Evolutionary conservation across 2,113 vertebrate genomes (phyloP).

Genomic region (Clarias gariepinus): DNA sequence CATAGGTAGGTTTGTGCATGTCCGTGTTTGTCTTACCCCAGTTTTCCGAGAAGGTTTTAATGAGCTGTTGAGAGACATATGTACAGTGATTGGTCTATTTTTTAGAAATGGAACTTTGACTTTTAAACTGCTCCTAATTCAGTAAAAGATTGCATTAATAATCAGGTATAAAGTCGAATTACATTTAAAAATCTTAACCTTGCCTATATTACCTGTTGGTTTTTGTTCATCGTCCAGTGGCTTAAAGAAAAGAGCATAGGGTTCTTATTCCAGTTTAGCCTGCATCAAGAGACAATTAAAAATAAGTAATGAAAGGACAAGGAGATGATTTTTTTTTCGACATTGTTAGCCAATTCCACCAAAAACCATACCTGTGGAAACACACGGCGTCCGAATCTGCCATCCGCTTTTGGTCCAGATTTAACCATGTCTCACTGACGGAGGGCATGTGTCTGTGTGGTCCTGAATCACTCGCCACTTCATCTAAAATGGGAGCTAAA

Average conservation of each 20-base stretch:
- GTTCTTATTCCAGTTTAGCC: background rate
- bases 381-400: background rate
- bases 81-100: conserved; percentile 17
- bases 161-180: background rate
- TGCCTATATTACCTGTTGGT: conserved; percentile 32
- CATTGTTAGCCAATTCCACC: background rate
- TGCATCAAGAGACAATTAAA: background rate
- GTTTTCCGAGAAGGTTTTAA: conserved; percentile 13
- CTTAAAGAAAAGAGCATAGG: background rate
- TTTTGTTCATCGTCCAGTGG: conserved; percentile 13
- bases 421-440: background rate
- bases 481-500: conserved; percentile 49
- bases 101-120: background rate
- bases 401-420: background rate
- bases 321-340: background rate
- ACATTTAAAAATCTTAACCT: background rate
- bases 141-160: background rate
- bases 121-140: conserved; percentile 6
- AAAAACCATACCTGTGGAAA: conserved; percentile 32
- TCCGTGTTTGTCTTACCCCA: conserved; percentile 34
- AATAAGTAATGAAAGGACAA: background rate
- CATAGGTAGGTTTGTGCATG: background rate
- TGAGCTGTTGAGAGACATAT: conserved; percentile 8
- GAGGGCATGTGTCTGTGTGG: background rate
- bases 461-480: background rate